Evolutionary conservation across 2,113 vertebrate species (phyloP).

Genomic region (Dryoscopus gambensis): DNA sequence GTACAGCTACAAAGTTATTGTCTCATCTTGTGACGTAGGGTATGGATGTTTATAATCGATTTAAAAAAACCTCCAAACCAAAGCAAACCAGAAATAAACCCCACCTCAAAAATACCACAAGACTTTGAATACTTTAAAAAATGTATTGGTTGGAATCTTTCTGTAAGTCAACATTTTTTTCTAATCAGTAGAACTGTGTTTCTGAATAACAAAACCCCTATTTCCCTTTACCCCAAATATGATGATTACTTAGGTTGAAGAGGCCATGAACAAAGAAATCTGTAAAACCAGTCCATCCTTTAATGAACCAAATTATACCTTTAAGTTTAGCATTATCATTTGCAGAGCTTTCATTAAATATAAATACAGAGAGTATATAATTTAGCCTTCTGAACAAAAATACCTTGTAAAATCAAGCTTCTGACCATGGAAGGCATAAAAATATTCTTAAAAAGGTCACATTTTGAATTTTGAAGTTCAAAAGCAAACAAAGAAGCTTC

Average conservation of each 20-base stretch:
- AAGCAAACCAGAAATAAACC: neutral
- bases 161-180: neutral
- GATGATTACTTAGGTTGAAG: neutral
- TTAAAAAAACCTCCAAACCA: neutral
- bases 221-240: neutral
- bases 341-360: neutral
- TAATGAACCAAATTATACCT: neutral
- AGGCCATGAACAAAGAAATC: neutral
- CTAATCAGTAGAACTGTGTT: neutral
- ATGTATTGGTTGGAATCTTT: neutral
- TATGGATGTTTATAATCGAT: neutral
- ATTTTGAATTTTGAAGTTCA: neutral
- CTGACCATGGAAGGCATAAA: neutral
- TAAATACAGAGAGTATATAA: neutral
- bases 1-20: neutral
- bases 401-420: neutral
- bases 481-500: neutral
- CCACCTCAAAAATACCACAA: neutral
- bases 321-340: neutral
- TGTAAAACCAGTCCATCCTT: neutral
- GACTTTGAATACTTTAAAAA: neutral
- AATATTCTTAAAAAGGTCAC: neutral
- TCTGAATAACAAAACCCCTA: neutral
- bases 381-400: neutral
- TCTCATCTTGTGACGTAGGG: neutral